Evolutionary conservation across 1,140 invertebrate species (phyloP), one percentile per base, ranked within the genome.

Genomic region (Drosophila nasuta): DNA sequence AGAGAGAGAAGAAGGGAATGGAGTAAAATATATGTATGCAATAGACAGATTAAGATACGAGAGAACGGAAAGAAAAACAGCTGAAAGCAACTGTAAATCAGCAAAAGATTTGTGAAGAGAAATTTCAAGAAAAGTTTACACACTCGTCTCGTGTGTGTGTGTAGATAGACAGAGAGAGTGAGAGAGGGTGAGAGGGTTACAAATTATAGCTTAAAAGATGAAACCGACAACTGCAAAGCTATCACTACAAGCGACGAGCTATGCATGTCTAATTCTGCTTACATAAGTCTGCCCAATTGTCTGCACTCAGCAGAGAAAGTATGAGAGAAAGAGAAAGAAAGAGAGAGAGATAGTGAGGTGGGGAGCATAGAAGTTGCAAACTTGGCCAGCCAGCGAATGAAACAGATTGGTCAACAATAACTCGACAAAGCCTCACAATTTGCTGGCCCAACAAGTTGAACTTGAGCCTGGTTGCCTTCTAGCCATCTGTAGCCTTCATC

Each of bases 381-480:
- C 28, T 25, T 25, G 20, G 20, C 20, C 20, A 25, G 35, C 35
- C 35, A 38, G 35, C 30, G 49, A 54, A 25, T 25, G 20, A 25
- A 25, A 45, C 73, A 80, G 67, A 85, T 72, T 80, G 67, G 77
- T 75, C 79, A 88, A 88, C 82, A 88, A 88, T 82, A 82, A 77
- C 72, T 87, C 62, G 69, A 87, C 35, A 82, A 86, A 77, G 75
- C 83, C 83, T 79, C 79, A 75, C 77, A 88, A 82, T 82, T 86
- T 88, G 82, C 79, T 69, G 63, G 43, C 38, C 68, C 68, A 77
- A 59, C 78, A 78, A 70, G 78, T 75, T 88, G 70, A 89, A 88
- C 85, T 74, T 74, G 71, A 68, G 71, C 60, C 35, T 2, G 6
- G 7, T 38, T 8, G 35, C 8, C 35, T 10, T 7, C 35, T 38